Base-by-base conservation (phyloP, 1,140 invertebrate genomes). In the Drosophila eugracilis region DNA sequence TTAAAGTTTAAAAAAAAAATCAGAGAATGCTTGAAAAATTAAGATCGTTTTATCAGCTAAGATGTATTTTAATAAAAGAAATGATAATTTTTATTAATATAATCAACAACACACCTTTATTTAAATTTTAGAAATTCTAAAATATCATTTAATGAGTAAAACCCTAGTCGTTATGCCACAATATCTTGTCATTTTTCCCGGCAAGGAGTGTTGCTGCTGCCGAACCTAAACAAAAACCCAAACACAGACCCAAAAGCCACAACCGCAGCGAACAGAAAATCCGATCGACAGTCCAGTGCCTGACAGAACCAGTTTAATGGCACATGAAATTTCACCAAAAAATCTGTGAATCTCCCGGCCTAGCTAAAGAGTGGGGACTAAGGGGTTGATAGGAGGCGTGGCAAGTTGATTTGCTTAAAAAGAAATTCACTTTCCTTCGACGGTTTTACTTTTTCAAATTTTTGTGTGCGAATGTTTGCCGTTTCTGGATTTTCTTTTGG, bases 341-440 rank as follows among this genome's bases (percentile, higher is more conserved):
- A 69, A 77, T 80, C 74, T 50, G 75, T 76, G 78, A 78, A 83
- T 78, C 78, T 83, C 67, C 78, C 15, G 45, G 67, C 57, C 77
- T 77, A 79, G 71, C 59, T 47, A 45, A 34, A 50, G 65, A 52
- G 41, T 1, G n/a, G 22, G 52, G 26, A n/a, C 10, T 4, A 5
- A 3, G 24, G 36, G 26, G 36, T 14, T 0, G 9, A 2, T 34
- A 39, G 5, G 62, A 30, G 81, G 78, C 67, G 74, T 80, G 70
- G 83, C 81, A 81, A 75, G 83, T 83, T 88, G 81, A 88, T 88
- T 86, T 86, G 81, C 83, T 86, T 86, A 88, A 73, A 85, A 86
- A 86, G 83, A 86, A 86, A 86, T 86, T 86, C 81, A 86, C 81
- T 86, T 86, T 86, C 83, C 81, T 86, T 86, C 54, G 75, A 50